phyloP scores from a whole-genome alignment of 2,888 invertebrate genomes.

The Sepiola atlantica region DNA sequence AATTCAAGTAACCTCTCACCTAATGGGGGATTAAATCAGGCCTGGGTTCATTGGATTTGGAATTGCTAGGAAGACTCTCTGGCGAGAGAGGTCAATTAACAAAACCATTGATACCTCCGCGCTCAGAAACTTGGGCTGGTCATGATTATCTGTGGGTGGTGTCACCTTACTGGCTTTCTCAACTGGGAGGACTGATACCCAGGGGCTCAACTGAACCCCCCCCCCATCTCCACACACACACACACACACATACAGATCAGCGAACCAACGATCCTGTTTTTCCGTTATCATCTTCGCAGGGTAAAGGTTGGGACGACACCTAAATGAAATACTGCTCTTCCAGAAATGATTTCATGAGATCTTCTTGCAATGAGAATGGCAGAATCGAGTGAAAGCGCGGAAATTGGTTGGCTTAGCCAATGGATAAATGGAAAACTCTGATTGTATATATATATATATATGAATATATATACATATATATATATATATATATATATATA shows the following conservation, averaged over 20 bases:
- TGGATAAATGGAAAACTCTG: slow-evolving; percentile 32
- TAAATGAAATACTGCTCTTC: slow-evolving; percentile 32
- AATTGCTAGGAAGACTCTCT: slow-evolving; percentile 9
- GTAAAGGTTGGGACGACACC: background rate
- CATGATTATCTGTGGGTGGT: slow-evolving; percentile 10
- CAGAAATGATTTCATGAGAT: slow-evolving; percentile 8
- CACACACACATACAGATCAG: background rate
- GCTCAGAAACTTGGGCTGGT: background rate
- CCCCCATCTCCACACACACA: too few species aligned
- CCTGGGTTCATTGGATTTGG: slow-evolving; percentile 18
- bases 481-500: background rate
- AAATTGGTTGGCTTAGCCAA: slow-evolving; percentile 15
- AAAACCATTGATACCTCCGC: background rate
- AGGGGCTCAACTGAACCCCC: background rate
- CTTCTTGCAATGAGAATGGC: background rate
- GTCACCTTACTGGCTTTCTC: slow-evolving; percentile 32
- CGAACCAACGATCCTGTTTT: background rate
- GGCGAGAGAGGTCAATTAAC: background rate
- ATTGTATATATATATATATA: background rate
- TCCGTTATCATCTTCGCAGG: background rate
- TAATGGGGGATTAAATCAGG: slow-evolving; percentile 21
- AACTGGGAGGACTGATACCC: slow-evolving; percentile 17
- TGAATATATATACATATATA: background rate
- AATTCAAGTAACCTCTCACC: slow-evolving; percentile 32
- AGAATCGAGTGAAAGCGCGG: background rate